A percentile compares a stretch with the other conserved stretches of the same genome.
phyloP scores from a whole-genome alignment of 2,888 invertebrate species.

The Drosophila macrothrix region DNA sequence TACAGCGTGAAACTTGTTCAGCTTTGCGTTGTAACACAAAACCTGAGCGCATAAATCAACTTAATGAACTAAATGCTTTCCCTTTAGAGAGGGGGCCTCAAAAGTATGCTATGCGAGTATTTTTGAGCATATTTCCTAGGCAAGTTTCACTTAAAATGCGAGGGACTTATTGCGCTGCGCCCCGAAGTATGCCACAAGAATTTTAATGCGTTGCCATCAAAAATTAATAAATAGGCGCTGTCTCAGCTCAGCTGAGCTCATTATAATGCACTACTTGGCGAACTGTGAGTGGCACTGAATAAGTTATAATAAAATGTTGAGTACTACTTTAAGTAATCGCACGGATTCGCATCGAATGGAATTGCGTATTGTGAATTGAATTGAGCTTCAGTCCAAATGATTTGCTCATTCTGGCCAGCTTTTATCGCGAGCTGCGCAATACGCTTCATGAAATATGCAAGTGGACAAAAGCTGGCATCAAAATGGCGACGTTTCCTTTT shows the following conservation, averaged over 20 bases:
- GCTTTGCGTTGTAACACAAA: slow-evolving; percentile 17
- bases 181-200: slow-evolving; percentile 38
- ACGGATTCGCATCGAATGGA: slow-evolving; percentile 20
- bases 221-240: slow-evolving; percentile 51
- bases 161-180: slow-evolving; percentile 12
- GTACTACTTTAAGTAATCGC: slow-evolving; percentile 24
- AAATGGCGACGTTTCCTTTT: slow-evolving; percentile 64
- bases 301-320: slow-evolving; percentile 45
- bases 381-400: slow-evolving; percentile 34
- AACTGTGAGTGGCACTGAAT: slow-evolving; percentile 43
- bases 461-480: slow-evolving; percentile 66
- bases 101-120: slow-evolving; percentile 42
- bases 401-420: slow-evolving; percentile 30
- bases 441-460: slow-evolving; percentile 72
- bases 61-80: slow-evolving; percentile 42
- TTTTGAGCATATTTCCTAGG: slow-evolving; percentile 12
- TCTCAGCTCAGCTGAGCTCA: slow-evolving; percentile 17
- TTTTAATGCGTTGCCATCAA: slow-evolving; percentile 39
- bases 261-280: slow-evolving; percentile 28
- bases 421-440: slow-evolving; percentile 16
- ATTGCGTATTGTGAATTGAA: slow-evolving; percentile 26
- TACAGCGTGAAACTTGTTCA: slow-evolving; percentile 18
- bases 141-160: slow-evolving; percentile 20
- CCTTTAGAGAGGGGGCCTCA: not conserved
- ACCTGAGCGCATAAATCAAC: slow-evolving; percentile 50